Evolutionary conservation across 1,140 invertebrate genomes (phyloP).

Genomic region (Anoplophora glabripennis): DNA sequence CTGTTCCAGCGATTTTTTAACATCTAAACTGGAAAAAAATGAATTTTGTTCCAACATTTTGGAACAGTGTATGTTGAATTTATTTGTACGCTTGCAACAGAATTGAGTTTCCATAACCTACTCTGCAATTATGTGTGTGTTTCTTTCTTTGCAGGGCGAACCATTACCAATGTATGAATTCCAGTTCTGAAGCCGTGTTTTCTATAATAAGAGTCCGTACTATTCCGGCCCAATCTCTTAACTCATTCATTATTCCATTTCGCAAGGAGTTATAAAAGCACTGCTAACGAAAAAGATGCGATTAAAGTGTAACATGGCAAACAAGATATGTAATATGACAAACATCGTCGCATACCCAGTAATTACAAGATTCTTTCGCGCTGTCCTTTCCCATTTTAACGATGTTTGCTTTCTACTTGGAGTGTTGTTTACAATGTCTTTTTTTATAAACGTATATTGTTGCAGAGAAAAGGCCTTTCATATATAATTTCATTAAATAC

Average conservation of each 20-base stretch:
- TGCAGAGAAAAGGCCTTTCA: not conserved
- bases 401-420: not conserved
- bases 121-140: no score
- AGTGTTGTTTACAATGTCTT: slow-evolving; percentile 2
- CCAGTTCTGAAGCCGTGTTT: no score
- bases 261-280: slow-evolving; percentile 12
- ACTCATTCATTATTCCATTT: slow-evolving; percentile 25
- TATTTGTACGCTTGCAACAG: no score
- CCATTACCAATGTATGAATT: no score
- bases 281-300: slow-evolving; percentile 12
- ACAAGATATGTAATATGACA: slow-evolving; percentile 15
- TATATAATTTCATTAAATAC: not conserved
- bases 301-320: slow-evolving; percentile 17
- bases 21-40: no score
- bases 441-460: not conserved
- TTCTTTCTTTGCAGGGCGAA: no score
- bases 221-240: not conserved
- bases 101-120: no score
- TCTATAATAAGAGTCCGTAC: not conserved
- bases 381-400: not conserved
- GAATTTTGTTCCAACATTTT: no score
- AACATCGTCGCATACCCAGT: slow-evolving; percentile 2
- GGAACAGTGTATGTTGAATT: no score
- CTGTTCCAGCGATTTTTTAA: no score
- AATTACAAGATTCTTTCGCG: slow-evolving; percentile 8